These are phyloP conservation scores for Limnephilus lunatus DNA, from an alignment of 2,888 invertebrate genomes.

Conservation along the genomic window DNA sequence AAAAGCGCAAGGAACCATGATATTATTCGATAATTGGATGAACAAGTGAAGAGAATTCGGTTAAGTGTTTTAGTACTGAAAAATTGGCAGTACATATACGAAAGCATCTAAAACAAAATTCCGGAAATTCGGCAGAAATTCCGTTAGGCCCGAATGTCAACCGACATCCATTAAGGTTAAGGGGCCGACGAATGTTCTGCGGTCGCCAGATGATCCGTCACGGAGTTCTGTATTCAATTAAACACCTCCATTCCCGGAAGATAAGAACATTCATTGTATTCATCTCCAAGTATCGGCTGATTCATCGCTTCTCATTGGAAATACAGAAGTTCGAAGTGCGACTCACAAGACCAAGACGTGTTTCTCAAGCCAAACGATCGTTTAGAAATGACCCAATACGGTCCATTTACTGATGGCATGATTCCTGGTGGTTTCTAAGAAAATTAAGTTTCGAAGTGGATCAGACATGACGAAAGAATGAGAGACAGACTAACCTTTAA, in stretches of 20 bases:
- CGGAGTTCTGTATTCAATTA: conserved; percentile 24
- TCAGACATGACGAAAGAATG: neutral
- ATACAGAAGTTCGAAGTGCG: neutral
- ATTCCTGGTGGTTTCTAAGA: neutral
- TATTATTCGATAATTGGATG: neutral
- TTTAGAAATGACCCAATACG: neutral
- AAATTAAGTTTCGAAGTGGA: neutral
- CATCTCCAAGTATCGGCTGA: neutral
- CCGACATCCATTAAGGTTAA: neutral
- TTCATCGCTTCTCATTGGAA: neutral
- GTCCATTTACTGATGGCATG: neutral
- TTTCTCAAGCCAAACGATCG: neutral
- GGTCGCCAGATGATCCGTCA: neutral
- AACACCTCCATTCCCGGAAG: conserved; percentile 11
- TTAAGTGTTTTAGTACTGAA: neutral
- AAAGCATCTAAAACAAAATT: too few relatives aligned
- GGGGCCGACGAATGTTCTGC: neutral
- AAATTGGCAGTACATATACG: too few relatives aligned
- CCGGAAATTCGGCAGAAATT: neutral
- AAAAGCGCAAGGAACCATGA: neutral
- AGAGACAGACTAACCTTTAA: neutral
- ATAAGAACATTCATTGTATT: conserved; percentile 7
- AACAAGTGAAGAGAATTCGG: neutral
- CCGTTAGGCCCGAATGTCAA: neutral
- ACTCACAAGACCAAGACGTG: neutral